These are phyloP conservation scores for Polydrusus tereticollis DNA, from an alignment of 2,888 invertebrate species.

Conservation along the genomic window DNA sequence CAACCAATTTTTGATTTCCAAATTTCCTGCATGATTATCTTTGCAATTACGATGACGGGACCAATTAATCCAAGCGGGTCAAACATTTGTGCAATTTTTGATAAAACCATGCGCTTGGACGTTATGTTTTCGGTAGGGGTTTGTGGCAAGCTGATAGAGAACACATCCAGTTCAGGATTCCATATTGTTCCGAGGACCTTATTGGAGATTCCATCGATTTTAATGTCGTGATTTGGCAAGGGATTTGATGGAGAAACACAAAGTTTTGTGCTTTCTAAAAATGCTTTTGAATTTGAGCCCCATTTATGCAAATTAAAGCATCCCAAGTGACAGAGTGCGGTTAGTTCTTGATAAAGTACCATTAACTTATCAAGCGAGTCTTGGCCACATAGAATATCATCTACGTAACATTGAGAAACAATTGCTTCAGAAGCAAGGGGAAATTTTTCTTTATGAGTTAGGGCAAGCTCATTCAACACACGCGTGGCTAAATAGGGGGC, in stretches of 20 bases:
- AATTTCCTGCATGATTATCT: conserved; percentile 31
- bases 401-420: conserved; percentile 16
- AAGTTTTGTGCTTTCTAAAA: neutral
- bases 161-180: conserved; percentile 9
- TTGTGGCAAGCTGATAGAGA: neutral
- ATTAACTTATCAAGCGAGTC: conserved; percentile 9
- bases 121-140: too few relatives aligned
- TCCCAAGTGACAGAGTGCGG: neutral
- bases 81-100: conserved; percentile 20
- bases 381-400: conserved; percentile 30
- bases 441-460: conserved; percentile 8
- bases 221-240: neutral
- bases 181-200: conserved; percentile 18
- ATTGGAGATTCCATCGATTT: neutral
- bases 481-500: too few relatives aligned
- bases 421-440: conserved; percentile 25
- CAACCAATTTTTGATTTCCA: conserved; percentile 13
- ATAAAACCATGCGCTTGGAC: conserved; percentile 18
- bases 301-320: conserved; percentile 36
- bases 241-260: neutral
- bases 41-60: conserved; percentile 17
- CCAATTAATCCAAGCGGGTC: conserved; percentile 24
- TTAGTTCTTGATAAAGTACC: conserved; percentile 11
- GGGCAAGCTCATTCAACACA: conserved; percentile 31
- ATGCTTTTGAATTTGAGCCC: conserved; percentile 20